Conservation (phyloP, 2,888 invertebrate species). For the Metopia argyrocephala region DNA sequence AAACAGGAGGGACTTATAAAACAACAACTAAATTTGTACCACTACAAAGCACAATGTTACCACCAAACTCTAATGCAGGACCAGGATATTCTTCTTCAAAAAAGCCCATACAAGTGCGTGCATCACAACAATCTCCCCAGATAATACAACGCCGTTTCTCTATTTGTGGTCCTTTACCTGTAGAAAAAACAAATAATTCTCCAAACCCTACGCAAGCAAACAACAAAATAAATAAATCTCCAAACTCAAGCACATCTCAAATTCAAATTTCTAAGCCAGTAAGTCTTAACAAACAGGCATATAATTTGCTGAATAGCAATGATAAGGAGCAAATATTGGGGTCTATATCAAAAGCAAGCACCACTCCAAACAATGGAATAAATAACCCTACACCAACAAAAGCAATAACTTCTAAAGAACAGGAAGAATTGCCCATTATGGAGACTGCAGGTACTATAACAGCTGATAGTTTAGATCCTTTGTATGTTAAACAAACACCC, state of each 20-base stretch:
- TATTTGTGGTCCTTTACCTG: constrained; percentile 32
- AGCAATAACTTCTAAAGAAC: not conserved
- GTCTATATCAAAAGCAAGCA: not conserved
- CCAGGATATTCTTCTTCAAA: not conserved
- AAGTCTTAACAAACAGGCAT: constrained; percentile 31
- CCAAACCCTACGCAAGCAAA: not conserved
- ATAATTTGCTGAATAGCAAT: not conserved
- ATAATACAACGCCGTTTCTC: constrained; percentile 53
- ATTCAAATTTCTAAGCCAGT: constrained; percentile 49
- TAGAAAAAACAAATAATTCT: not conserved
- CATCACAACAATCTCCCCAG: not conserved
- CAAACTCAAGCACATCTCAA: constrained; percentile 16
- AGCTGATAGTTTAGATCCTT: constrained; percentile 48
- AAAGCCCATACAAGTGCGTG: not conserved
- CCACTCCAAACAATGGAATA: not conserved
- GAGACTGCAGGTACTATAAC: constrained; percentile 55
- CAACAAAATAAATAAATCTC: not conserved
- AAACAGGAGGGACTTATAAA: too few species aligned
- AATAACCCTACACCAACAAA: not conserved
- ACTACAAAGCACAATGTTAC: constrained; percentile 24
- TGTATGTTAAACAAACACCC: constrained; percentile 13
- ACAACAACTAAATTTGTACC: not conserved
- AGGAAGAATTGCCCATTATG: constrained; percentile 26
- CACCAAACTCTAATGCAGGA: constrained; percentile 6
- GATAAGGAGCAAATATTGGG: too few species aligned